Conservation (phyloP, 2,797 vertebrate genomes). For the Sebastes cheni region DNA sequence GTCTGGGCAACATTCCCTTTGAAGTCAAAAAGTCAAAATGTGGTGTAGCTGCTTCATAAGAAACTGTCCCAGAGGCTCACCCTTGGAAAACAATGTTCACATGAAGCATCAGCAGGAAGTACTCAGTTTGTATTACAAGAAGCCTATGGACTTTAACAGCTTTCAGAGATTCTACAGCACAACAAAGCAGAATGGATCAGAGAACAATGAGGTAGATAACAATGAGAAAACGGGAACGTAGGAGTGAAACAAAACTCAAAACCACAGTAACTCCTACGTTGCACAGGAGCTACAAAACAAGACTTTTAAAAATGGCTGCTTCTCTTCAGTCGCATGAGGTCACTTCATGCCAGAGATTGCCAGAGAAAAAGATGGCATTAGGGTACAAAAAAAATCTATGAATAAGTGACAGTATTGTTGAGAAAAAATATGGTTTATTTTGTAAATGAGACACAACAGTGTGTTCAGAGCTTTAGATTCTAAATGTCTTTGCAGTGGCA, state of each 20-base stretch:
- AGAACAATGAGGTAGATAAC: constrained; percentile 4
- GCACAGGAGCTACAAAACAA: neutral
- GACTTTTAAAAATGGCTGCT: neutral
- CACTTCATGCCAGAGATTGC: neutral
- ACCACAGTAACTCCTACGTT: neutral
- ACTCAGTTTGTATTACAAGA: neutral
- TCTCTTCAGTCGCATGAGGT: neutral
- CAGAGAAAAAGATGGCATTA: neutral
- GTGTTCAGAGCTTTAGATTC: neutral
- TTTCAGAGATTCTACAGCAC: constrained; percentile 4
- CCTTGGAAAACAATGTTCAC: constrained; percentile 11
- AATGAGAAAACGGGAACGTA: neutral
- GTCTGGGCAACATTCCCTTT: neutral
- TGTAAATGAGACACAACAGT: neutral
- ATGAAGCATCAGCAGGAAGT: neutral
- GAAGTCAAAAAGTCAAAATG: neutral
- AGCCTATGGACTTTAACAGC: neutral
- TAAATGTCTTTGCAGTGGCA: neutral
- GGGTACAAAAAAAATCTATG: neutral
- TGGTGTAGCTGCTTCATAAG: neutral
- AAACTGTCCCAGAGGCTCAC: neutral
- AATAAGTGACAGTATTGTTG: neutral
- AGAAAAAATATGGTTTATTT: neutral
- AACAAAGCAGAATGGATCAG: neutral
- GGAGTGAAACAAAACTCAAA: constrained; percentile 9